Conservation (phyloP, 2,113 vertebrate species). For the Motacilla alba region DNA sequence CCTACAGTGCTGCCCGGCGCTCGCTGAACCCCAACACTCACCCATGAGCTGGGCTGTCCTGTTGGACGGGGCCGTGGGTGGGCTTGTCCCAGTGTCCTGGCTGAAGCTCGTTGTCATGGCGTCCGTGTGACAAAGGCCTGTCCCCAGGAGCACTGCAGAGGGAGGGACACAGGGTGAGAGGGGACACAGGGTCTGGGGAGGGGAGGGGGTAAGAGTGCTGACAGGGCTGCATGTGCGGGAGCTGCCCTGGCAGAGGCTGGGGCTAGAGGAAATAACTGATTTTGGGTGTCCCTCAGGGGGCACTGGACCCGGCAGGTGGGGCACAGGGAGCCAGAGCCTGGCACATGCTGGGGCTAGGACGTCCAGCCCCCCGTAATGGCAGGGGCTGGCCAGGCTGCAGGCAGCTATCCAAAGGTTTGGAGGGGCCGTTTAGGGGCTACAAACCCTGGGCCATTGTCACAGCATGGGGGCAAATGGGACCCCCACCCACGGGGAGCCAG, state of each 20-base stretch:
- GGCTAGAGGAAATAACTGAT: background rate
- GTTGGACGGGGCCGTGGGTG: rapidly evolving
- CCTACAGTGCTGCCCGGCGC: rapidly evolving
- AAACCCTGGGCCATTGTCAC: background rate
- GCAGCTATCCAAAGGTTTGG: background rate
- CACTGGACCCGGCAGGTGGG: rapidly evolving
- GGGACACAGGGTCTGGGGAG: too few relatives aligned
- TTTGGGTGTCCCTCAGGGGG: rapidly evolving
- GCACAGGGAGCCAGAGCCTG: rapidly evolving
- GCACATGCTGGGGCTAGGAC: background rate
- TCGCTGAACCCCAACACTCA: background rate
- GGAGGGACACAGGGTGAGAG: background rate
- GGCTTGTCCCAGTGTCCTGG: background rate
- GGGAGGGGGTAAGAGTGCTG: background rate
- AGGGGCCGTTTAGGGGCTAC: background rate
- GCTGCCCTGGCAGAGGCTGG: background rate
- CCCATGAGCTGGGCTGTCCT: background rate
- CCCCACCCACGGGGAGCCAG: background rate
- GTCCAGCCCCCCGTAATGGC: rapidly evolving
- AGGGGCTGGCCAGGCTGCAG: background rate
- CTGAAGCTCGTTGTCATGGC: rapidly evolving
- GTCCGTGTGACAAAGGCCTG: rapidly evolving
- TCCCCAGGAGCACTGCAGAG: background rate
- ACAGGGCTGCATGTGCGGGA: rapidly evolving
- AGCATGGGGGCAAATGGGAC: rapidly evolving